phyloP scores from a whole-genome alignment of 2,888 invertebrate genomes.

The Pterostichus niger region DNA sequence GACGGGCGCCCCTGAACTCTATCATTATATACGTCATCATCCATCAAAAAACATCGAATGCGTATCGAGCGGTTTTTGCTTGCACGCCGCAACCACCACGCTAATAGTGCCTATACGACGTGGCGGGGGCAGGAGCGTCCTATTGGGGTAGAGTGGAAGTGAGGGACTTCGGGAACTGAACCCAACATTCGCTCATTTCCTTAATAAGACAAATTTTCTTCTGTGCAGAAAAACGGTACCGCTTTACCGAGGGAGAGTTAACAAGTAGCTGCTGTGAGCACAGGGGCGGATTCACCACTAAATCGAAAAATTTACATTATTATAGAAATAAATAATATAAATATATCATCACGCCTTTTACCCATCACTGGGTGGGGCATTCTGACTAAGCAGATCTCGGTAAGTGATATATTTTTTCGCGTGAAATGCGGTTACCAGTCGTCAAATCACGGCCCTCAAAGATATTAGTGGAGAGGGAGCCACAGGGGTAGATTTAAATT shows the following conservation, averaged over 20 bases:
- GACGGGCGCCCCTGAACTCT: constrained; percentile 68
- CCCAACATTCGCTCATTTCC: constrained; percentile 70
- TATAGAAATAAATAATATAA: too few species aligned
- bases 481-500: too few species aligned
- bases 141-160: background rate
- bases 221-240: constrained; percentile 48
- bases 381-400: too few species aligned
- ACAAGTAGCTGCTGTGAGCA: constrained; percentile 24
- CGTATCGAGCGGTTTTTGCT: constrained; percentile 56
- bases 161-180: constrained; percentile 65
- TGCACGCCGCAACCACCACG: constrained; percentile 31
- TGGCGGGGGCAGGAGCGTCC: constrained; percentile 1
- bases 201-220: constrained; percentile 70
- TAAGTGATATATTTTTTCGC: too few species aligned
- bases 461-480: too few species aligned
- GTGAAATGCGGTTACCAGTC: too few species aligned
- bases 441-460: too few species aligned
- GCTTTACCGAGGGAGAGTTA: constrained; percentile 50
- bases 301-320: too few species aligned
- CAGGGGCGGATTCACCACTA: constrained; percentile 2
- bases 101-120: constrained; percentile 38
- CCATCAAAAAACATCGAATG: constrained; percentile 73
- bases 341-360: too few species aligned
- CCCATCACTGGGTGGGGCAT: too few species aligned
- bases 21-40: constrained; percentile 74